phyloP scores from a whole-genome alignment of 2,888 invertebrate genomes.

The Erebia ligea region DNA sequence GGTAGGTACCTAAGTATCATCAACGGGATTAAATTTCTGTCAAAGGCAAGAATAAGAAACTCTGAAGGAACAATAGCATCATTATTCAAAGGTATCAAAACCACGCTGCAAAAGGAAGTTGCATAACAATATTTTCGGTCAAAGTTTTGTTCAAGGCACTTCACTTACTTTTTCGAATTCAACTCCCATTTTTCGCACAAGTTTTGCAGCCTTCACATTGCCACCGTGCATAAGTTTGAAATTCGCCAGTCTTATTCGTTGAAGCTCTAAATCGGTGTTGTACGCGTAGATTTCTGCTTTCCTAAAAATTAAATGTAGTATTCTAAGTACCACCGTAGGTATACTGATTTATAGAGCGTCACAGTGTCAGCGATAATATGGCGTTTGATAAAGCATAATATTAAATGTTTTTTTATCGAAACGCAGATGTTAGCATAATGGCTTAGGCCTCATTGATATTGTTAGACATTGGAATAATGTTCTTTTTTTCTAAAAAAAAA shows the following conservation, averaged over 20 bases:
- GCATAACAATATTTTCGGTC: background rate
- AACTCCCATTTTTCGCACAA: constrained; percentile 69
- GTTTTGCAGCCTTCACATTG: constrained; percentile 54
- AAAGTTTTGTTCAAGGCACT: background rate
- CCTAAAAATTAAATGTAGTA: constrained; percentile 48
- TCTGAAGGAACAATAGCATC: constrained; percentile 2
- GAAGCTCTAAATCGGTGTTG: constrained; percentile 68
- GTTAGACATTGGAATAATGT: no score
- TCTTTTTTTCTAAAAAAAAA: no score
- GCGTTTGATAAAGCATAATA: no score
- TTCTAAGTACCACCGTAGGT: background rate
- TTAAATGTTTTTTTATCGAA: no score
- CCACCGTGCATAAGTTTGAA: constrained; percentile 69
- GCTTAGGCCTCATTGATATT: no score
- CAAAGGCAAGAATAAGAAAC: background rate
- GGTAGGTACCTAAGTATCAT: background rate
- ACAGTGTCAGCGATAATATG: no score
- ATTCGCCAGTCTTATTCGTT: constrained; percentile 68
- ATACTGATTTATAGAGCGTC: no score
- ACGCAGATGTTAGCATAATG: no score
- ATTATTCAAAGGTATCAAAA: background rate
- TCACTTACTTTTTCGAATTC: constrained; percentile 71
- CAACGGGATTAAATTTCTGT: constrained; percentile 1
- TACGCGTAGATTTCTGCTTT: constrained; percentile 72
- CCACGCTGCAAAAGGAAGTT: background rate